A percentile compares a stretch with the other conserved stretches of the same genome.
phyloP scores from a whole-genome alignment of 2,888 invertebrate species.

The Nymphalis c-album region DNA sequence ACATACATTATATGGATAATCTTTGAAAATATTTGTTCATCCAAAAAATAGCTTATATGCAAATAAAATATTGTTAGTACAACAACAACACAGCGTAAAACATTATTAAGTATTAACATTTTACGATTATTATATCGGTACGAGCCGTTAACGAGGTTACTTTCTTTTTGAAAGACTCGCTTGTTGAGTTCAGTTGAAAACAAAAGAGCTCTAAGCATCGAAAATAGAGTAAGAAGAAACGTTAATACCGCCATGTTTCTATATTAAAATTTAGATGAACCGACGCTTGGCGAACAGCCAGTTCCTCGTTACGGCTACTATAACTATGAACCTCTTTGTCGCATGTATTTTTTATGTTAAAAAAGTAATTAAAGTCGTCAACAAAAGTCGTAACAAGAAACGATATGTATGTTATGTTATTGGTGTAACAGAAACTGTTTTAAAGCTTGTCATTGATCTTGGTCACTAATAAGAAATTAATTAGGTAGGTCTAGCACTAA shows the following conservation, averaged over 20 bases:
- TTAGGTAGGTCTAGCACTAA: no score
- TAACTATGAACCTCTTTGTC: conserved; percentile 4
- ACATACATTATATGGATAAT: neutral
- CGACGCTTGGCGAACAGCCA: conserved; percentile 62
- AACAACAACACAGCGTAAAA: conserved; percentile 13
- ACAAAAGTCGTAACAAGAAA: no score
- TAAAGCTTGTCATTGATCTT: no score
- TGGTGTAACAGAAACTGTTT: no score
- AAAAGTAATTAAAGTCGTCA: neutral
- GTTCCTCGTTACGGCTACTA: conserved; percentile 41
- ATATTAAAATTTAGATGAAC: conserved; percentile 63
- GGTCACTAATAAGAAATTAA: no score
- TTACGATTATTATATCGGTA: conserved; percentile 34
- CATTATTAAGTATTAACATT: conserved; percentile 27
- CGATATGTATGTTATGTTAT: no score
- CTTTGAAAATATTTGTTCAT: conserved; percentile 1
- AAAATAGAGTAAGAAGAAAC: conserved; percentile 66
- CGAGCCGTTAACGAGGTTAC: conserved; percentile 25
- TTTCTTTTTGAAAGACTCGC: conserved; percentile 30
- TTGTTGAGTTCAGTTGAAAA: conserved; percentile 45
- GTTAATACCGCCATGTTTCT: conserved; percentile 60
- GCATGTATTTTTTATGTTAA: neutral
- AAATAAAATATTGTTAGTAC: conserved; percentile 17
- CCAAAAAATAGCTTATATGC: neutral
- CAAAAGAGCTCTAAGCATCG: conserved; percentile 65